Percentiles rank a stretch among this genome's conserved stretches.
Conservation (phyloP, 2,797 vertebrate species). For the Cossypha dichroa region DNA sequence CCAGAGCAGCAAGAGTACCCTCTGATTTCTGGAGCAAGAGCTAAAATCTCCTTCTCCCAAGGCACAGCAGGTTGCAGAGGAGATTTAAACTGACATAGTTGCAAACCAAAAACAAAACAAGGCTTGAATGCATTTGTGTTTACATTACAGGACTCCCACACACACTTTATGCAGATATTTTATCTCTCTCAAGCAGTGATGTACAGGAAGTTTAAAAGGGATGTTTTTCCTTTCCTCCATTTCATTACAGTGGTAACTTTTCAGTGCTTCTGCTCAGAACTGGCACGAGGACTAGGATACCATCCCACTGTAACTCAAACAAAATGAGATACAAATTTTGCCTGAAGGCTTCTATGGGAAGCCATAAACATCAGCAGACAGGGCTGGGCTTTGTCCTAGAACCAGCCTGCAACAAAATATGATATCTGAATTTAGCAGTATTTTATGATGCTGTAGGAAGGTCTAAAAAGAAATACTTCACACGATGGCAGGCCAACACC, state of each 20-base stretch:
- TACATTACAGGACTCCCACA: not conserved
- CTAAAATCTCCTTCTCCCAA: not conserved
- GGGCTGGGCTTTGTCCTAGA: slow-evolving; percentile 44
- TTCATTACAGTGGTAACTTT: not conserved
- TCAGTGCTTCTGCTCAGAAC: slow-evolving; percentile 5
- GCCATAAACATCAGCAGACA: slow-evolving; percentile 46
- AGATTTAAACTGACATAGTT: not conserved
- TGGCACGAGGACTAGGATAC: not conserved
- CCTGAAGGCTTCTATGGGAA: slow-evolving; percentile 48
- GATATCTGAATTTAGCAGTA: slow-evolving; percentile 42
- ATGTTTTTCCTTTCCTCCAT: not conserved
- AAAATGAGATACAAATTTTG: slow-evolving; percentile 61
- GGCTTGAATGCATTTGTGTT: not conserved
- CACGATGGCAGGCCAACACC: not conserved
- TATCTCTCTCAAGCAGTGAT: not conserved
- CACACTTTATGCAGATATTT: not conserved
- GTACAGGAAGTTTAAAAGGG: slow-evolving; percentile 1
- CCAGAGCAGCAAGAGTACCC: not conserved
- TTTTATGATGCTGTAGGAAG: not conserved
- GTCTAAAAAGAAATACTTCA: slow-evolving; percentile 4
- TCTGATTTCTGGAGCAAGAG: not conserved
- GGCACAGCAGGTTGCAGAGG: not conserved
- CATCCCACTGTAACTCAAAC: slow-evolving; percentile 40
- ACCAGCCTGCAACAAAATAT: slow-evolving; percentile 41
- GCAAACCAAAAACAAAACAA: not conserved